A percentile compares a stretch with the other conserved stretches of the same genome.
Conservation (phyloP, 2,797 vertebrate species). For the Enteromius trimaculatus region DNA sequence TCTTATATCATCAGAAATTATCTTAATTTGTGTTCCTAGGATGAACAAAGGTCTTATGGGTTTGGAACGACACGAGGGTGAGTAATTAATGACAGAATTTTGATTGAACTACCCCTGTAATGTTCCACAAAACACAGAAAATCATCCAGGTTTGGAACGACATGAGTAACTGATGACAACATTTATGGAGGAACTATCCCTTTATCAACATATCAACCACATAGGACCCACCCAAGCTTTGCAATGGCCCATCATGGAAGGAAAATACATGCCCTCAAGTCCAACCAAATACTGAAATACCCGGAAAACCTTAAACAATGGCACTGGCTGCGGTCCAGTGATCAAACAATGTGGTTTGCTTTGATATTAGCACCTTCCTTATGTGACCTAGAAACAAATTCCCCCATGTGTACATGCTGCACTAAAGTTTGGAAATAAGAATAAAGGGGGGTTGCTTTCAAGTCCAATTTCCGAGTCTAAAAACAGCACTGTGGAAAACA, state of each 20-base stretch:
- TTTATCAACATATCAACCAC: not conserved
- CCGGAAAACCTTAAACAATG: conserved; percentile 38
- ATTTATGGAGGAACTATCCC: not conserved
- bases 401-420: conserved; percentile 51
- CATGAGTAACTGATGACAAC: not conserved
- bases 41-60: too few relatives aligned
- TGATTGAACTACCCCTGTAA: too few relatives aligned
- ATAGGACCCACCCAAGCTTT: not conserved
- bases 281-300: conserved; percentile 31
- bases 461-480: conserved; percentile 57
- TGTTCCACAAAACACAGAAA: not conserved
- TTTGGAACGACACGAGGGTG: too few relatives aligned
- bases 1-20: too few relatives aligned
- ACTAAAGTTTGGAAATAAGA: conserved; percentile 40
- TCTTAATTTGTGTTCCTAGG: too few relatives aligned
- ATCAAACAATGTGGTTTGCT: conserved; percentile 35
- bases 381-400: conserved; percentile 57
- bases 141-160: not conserved
- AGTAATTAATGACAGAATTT: too few relatives aligned
- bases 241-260: not conserved
- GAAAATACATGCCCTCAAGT: conserved; percentile 34
- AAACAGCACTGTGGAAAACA: conserved; percentile 70
- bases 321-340: conserved; percentile 33
- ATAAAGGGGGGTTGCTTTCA: conserved; percentile 31
- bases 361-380: conserved; percentile 45